Evolutionary conservation across 2,888 invertebrate genomes (phyloP).

Genomic region (Lordiphosa andalusiaca): DNA sequence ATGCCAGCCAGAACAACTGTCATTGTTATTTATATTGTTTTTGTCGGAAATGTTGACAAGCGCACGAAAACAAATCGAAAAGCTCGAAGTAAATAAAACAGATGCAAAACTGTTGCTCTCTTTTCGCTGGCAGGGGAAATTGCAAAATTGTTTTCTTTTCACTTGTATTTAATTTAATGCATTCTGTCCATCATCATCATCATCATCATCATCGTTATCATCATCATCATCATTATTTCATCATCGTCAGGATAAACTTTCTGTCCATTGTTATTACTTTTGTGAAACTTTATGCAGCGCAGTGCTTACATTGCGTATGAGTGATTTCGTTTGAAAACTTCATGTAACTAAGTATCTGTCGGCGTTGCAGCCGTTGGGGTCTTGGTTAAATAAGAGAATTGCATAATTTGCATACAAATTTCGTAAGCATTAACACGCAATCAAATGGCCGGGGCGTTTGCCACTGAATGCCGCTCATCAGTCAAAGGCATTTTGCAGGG

Average conservation of each 20-base stretch:
- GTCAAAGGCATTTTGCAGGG: slow-evolving; percentile 38
- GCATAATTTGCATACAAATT: slow-evolving; percentile 21
- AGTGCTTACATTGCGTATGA: slow-evolving; percentile 16
- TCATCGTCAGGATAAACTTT: slow-evolving; percentile 46
- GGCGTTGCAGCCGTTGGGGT: slow-evolving; percentile 7
- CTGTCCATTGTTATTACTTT: slow-evolving; percentile 44
- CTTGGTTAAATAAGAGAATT: slow-evolving; percentile 12
- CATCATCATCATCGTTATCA: slow-evolving; percentile 18
- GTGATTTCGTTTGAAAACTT: slow-evolving; percentile 19
- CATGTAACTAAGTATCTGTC: slow-evolving; percentile 17
- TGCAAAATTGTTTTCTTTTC: slow-evolving; percentile 45
- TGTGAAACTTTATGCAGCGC: slow-evolving; percentile 30
- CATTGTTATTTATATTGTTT: slow-evolving; percentile 23
- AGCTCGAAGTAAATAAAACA: slow-evolving; percentile 59
- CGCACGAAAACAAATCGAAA: slow-evolving; percentile 65
- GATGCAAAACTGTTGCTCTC: slow-evolving; percentile 37
- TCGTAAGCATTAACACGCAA: slow-evolving; percentile 13
- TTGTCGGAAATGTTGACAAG: slow-evolving; percentile 60
- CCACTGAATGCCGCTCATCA: slow-evolving; percentile 38
- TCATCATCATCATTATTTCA: slow-evolving; percentile 11
- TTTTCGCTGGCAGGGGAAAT: slow-evolving; percentile 16
- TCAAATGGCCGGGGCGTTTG: slow-evolving; percentile 18
- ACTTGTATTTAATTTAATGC: slow-evolving; percentile 61
- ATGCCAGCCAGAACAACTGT: slow-evolving; percentile 5
- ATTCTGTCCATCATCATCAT: slow-evolving; percentile 40